Percentiles rank a stretch among this genome's conserved stretches.
phyloP scores from a whole-genome alignment of 2,888 invertebrate genomes.

The Drosophila nr. perissopoda region DNA sequence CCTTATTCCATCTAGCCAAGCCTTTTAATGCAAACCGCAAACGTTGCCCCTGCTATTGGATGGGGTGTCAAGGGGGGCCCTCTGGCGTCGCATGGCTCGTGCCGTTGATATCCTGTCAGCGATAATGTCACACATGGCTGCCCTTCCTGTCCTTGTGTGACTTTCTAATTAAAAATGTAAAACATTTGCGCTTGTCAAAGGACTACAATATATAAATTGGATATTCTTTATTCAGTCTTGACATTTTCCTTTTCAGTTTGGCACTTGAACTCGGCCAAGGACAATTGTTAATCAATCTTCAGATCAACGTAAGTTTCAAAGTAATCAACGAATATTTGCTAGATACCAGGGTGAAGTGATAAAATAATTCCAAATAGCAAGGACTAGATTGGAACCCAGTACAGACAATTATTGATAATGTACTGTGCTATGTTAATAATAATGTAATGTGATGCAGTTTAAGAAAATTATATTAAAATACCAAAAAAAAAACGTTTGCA shows the following conservation, averaged over 20 bases:
- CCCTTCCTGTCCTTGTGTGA: slow-evolving; percentile 44
- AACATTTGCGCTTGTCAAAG: slow-evolving; percentile 61
- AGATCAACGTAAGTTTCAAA: not conserved
- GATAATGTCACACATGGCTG: slow-evolving; percentile 76
- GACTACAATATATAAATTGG: slow-evolving; percentile 47
- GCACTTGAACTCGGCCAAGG: slow-evolving; percentile 18
- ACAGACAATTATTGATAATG: not conserved
- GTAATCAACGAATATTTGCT: not conserved
- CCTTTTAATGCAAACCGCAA: slow-evolving; percentile 50
- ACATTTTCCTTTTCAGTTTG: slow-evolving; percentile 26
- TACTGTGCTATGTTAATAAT: not conserved
- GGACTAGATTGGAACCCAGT: too few relatives aligned
- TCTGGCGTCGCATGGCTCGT: slow-evolving; percentile 30
- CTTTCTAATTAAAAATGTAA: slow-evolving; percentile 80
- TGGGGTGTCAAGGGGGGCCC: slow-evolving; percentile 52
- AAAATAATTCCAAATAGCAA: not conserved
- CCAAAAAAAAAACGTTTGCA: not conserved
- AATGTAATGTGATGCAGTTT: not conserved
- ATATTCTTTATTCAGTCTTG: slow-evolving; percentile 25
- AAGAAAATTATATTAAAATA: not conserved
- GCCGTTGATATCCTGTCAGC: slow-evolving; percentile 61
- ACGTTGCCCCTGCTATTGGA: not conserved
- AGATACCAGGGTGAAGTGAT: not conserved
- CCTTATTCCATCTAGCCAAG: slow-evolving; percentile 45
- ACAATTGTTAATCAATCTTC: not conserved